Conservation (phyloP, 64 coral and sea anemone species). For the Actinia tenebrosa region DNA sequence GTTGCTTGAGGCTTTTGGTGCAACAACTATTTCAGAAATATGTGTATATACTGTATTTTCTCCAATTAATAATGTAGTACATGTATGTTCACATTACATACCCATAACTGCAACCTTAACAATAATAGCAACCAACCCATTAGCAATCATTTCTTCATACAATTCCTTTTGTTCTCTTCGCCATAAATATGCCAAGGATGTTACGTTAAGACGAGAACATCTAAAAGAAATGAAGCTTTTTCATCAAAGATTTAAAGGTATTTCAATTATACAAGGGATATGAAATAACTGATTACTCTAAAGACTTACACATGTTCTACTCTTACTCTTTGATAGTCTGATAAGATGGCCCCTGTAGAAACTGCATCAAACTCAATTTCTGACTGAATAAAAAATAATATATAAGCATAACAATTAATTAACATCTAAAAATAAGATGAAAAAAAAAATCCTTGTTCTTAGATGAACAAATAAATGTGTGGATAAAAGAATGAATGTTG, state of each 20-base stretch:
- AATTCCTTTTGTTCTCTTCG: conserved; percentile 78
- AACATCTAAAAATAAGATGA: background rate
- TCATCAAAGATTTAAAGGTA: background rate
- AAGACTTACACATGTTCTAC: conserved; percentile 94
- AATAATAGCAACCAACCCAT: conserved; percentile 74
- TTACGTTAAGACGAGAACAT: conserved; percentile 68
- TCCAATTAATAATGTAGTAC: no score
- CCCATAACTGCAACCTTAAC: conserved; percentile 96
- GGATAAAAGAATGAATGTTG: background rate
- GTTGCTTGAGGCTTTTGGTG: no score
- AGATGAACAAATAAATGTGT: background rate
- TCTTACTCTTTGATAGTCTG: conserved; percentile 88
- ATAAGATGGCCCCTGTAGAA: conserved; percentile 83
- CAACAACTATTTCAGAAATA: no score
- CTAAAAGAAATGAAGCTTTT: conserved; percentile 6
- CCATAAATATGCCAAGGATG: conserved; percentile 87
- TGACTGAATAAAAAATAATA: conserved; percentile 5
- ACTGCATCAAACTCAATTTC: conserved; percentile 81
- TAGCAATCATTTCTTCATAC: conserved; percentile 85
- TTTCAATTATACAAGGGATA: background rate
- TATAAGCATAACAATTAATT: background rate
- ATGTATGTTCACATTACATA: background rate
- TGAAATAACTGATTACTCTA: background rate
- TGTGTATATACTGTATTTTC: no score
- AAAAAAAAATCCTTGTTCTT: background rate